Percentiles rank a stretch among this genome's conserved stretches.
These are phyloP conservation scores for Drosophila murphyi DNA, from an alignment of 1,140 invertebrate species.

Conservation along the genomic window DNA sequence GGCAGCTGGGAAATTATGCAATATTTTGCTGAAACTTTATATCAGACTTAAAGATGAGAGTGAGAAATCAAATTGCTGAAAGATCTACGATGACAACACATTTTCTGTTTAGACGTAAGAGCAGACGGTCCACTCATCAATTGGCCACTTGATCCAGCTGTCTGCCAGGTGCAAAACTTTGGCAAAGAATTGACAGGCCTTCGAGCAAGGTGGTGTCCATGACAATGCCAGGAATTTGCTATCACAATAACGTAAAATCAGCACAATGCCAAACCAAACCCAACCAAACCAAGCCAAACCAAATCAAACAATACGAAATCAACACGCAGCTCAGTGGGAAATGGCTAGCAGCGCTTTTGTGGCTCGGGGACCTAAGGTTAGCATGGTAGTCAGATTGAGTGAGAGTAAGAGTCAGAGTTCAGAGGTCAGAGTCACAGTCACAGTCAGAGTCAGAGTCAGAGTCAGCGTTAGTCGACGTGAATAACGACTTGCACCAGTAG, in stretches of 20 bases:
- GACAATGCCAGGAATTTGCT: slow-evolving; percentile 13
- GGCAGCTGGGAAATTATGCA: no score
- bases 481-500: slow-evolving; percentile 5
- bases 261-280: slow-evolving; percentile 11
- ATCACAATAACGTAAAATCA: slow-evolving; percentile 21
- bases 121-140: background rate
- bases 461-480: slow-evolving; percentile 2
- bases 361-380: slow-evolving; percentile 6
- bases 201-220: background rate
- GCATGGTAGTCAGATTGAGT: background rate
- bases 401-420: background rate
- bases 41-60: background rate
- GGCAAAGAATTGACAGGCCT: background rate
- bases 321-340: background rate
- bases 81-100: background rate
- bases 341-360: slow-evolving; percentile 15
- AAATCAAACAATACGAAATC: slow-evolving; percentile 7
- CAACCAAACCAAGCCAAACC: background rate
- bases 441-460: background rate
- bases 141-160: slow-evolving; percentile 1
- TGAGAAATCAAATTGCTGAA: background rate
- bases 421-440: background rate
- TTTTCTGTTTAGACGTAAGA: background rate
- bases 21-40: no score
- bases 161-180: background rate